Evolutionary conservation across 2,797 vertebrate genomes (phyloP).

Genomic region (Mustela erminea): DNA sequence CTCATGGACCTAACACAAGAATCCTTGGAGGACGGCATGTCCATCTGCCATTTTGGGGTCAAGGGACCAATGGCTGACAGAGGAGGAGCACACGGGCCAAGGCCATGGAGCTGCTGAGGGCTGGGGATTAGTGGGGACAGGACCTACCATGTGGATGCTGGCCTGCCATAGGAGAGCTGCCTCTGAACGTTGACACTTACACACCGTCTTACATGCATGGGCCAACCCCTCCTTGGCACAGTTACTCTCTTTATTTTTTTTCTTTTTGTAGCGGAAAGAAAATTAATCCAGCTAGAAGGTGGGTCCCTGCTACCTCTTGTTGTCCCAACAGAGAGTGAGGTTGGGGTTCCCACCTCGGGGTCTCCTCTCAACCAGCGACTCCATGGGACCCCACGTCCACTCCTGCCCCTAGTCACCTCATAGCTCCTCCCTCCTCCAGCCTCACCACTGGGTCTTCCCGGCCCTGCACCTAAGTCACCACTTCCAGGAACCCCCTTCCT

Average conservation of each 20-base stretch:
- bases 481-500: not conserved
- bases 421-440: not conserved
- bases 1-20: accelerated
- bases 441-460: not conserved
- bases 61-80: not conserved
- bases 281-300: not conserved
- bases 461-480: not conserved
- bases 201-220: not conserved
- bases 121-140: too few species aligned
- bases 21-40: too few species aligned
- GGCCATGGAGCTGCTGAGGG: not conserved
- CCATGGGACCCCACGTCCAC: not conserved
- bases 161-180: not conserved
- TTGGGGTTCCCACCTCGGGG: too few species aligned
- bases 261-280: not conserved
- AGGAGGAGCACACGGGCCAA: not conserved
- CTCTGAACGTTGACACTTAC: accelerated
- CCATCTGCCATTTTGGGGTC: accelerated
- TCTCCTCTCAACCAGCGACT: not conserved
- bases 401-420: too few species aligned
- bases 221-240: not conserved
- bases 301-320: not conserved
- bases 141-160: accelerated
- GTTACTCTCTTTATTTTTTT: not conserved
- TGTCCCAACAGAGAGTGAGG: not conserved